Percentiles rank a stretch among this genome's conserved stretches.
Evolutionary conservation across 2,888 invertebrate species (phyloP).

Genomic region (Pheosia gnoma): DNA sequence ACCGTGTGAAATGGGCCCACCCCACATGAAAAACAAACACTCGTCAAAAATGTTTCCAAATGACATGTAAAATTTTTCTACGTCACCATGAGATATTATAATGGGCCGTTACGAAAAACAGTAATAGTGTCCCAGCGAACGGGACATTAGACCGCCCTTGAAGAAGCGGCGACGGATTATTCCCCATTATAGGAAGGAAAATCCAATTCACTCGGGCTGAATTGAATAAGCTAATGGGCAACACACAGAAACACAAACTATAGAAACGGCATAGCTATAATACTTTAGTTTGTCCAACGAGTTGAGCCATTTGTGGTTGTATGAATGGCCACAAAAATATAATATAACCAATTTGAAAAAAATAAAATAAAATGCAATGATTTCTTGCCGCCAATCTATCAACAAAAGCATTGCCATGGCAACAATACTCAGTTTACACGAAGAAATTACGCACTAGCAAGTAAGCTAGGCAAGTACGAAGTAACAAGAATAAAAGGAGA

Average conservation of each 20-base stretch:
- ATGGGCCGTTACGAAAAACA: conserved; percentile 81
- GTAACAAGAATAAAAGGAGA: no score
- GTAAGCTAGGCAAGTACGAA: no score
- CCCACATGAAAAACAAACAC: conserved; percentile 80
- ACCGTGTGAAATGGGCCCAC: conserved; percentile 71
- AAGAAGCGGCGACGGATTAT: conserved; percentile 73
- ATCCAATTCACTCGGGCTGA: conserved; percentile 70
- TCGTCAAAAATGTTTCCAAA: conserved; percentile 75
- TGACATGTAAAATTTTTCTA: conserved; percentile 82
- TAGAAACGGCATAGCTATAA: conserved; percentile 42
- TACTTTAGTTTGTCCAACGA: no score
- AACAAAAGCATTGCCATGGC: no score
- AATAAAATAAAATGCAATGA: no score
- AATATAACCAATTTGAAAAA: no score
- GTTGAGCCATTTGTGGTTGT: no score
- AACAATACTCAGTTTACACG: no score
- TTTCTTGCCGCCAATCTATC: no score
- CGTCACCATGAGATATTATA: conserved; percentile 82
- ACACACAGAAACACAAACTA: conserved; percentile 49
- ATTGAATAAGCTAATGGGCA: conserved; percentile 80
- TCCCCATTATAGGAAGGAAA: conserved; percentile 72
- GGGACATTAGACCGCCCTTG: conserved; percentile 71
- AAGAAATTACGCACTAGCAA: no score
- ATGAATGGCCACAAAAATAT: no score
- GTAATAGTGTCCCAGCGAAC: conserved; percentile 77